Base-by-base conservation (phyloP, 2,113 vertebrate genomes). In the Delphinus delphis region DNA sequence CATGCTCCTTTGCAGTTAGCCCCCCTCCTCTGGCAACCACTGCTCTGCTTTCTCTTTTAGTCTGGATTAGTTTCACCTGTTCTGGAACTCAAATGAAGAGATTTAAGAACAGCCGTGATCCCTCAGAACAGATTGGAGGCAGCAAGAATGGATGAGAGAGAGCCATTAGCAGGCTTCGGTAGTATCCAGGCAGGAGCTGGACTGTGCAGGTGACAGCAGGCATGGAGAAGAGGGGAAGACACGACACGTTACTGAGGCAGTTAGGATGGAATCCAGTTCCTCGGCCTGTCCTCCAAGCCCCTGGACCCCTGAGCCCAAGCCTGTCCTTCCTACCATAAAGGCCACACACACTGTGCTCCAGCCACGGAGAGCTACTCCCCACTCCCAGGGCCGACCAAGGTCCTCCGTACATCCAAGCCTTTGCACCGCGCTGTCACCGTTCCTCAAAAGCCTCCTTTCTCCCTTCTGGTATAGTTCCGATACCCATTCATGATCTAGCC, bases 281-380 rank as follows among this genome's bases (percentile, higher is more conserved):
- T 76, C 11, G 9, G 17, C 38, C 26, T 36, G 14, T 10, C 70
- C n/a, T 68, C 55, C 18, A 23, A 18, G 21, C 5, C 26, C 15
- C 38, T 26, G 11, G 5, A n/a, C 33, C 17, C 28, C 23, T 21
- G 6, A 77, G 71, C 31, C 31, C 60, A 58, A 80, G 36, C 36
- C 71, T 36, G 36, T 15, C 31, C 62, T 62, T 23, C 20, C 28
- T 8, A 25, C 12, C 5, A 2, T 38, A 31, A 63, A 31, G 18
- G 47, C 50, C 36, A 6, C 23, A 4, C 0, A 8, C 0, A 0
- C 60, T 25, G 17, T 47, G 3, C 41, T 14, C 9, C 4, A 17
- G 28, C 21, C 21, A 41, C 47, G 10, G 63, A 88, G 41, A 50
- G 23, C 62, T 41, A 8, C 36, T 73, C 33, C 44, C 31, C 9